Conservation (phyloP, 2,113 vertebrate species). For the Bungarus multicinctus region DNA sequence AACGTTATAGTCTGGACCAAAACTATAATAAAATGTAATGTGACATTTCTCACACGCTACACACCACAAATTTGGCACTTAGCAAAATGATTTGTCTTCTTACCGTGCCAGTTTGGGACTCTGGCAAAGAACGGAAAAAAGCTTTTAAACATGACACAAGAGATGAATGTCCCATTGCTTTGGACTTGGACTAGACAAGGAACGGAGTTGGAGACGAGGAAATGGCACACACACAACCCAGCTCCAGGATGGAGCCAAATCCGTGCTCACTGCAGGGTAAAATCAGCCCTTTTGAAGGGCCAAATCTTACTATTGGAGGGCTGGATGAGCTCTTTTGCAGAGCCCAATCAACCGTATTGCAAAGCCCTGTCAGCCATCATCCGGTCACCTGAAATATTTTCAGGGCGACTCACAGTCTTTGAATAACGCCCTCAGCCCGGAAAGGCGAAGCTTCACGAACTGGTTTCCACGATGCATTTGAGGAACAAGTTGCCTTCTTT, state of each 20-base stretch:
- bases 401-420: neutral
- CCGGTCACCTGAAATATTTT: neutral
- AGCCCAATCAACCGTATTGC: neutral
- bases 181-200: neutral
- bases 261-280: neutral
- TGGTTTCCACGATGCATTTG: conserved; percentile 74
- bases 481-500: conserved; percentile 80
- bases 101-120: too few species aligned
- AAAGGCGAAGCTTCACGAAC: neutral
- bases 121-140: neutral
- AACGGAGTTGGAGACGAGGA: neutral
- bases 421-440: neutral
- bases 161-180: neutral
- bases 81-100: neutral
- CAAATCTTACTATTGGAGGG: too few species aligned
- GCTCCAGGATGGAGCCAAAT: neutral
- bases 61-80: neutral
- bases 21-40: neutral
- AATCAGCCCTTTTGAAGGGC: neutral
- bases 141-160: neutral
- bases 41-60: neutral
- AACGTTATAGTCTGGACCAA: neutral
- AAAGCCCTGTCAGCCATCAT: neutral
- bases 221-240: neutral
- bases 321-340: too few species aligned